These are phyloP conservation scores for Drosophila orosa DNA, from an alignment of 1,140 invertebrate species.

Conservation along the genomic window DNA sequence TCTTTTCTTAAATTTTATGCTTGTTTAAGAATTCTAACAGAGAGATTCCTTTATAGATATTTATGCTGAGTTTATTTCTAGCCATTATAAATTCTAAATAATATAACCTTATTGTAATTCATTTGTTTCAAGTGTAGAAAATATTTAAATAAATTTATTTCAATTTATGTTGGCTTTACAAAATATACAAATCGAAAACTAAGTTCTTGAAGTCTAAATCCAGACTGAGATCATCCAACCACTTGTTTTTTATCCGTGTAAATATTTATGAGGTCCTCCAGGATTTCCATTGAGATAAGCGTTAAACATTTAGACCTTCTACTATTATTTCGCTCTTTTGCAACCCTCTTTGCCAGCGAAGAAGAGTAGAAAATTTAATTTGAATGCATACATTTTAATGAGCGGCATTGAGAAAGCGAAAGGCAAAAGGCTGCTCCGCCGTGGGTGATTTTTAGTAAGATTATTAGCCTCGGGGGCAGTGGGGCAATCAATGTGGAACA, in stretches of 20 bases:
- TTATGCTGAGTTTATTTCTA: neutral
- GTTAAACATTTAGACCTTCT: constrained; percentile 61
- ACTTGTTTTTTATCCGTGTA: constrained; percentile 12
- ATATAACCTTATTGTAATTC: neutral
- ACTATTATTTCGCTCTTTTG: constrained; percentile 52
- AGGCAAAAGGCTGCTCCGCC: constrained; percentile 2
- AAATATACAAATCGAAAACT: neutral
- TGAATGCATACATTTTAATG: constrained; percentile 54
- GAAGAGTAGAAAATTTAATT: constrained; percentile 64
- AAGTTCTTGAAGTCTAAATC: too few species aligned
- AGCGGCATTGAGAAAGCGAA: constrained; percentile 9
- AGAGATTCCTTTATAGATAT: neutral
- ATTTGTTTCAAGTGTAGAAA: neutral
- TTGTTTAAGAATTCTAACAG: too few species aligned
- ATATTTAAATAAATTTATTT: neutral
- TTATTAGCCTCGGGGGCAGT: constrained; percentile 42
- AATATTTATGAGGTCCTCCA: constrained; percentile 79
- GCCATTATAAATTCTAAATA: neutral
- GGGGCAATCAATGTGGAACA: constrained; percentile 52
- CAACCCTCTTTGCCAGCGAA: constrained; percentile 21
- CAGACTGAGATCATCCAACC: too few species aligned
- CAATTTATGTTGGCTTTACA: neutral
- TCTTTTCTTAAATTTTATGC: neutral
- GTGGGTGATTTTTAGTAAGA: constrained; percentile 10
- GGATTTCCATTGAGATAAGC: constrained; percentile 80